Base-by-base conservation (phyloP, 2,797 vertebrate species). In the Lepus townsendii region DNA sequence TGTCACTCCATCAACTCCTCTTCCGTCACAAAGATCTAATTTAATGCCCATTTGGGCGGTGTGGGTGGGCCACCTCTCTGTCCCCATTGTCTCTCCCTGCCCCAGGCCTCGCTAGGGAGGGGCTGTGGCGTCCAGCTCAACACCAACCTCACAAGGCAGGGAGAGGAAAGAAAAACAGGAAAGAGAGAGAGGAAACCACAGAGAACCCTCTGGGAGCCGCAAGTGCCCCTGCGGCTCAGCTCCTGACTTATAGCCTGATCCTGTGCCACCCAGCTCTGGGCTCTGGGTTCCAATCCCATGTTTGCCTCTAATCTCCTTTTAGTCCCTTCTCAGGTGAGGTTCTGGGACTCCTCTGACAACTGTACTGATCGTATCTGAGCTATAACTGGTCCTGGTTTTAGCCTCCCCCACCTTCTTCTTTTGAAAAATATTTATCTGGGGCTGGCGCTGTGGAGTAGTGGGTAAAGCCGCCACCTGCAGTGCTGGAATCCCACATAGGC, bases 11-110 rank as follows among this genome's bases (percentile, higher is more conserved):
- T 38, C 47, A 52, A 6, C 22, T 80, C 16, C 30, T 83, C 16
- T 89, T n/a, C 42, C 50, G 65, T 71, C 17, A 50, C 78, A 12
- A 62, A 38, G 66, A 83, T 84, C 75, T 79, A 83, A 73, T 91
- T 54, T 26, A 50, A 68, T 60, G 72, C 42, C 77, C 24, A 50
- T 42, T 60, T 83, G 26, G 60, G 66, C 42, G 8, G 63, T 27
- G 50, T 13, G 13, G 38, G 26, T 47, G 30, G 27, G 16, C 32
- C 7, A 16, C 30, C 6, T n/a, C 57, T 85, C 26, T 30, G 9
- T 54, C 63, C 11, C 6, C 12, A 22, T 14, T 32, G 30, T 50
- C 72, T 69, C 22, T 60, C 14, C 4, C 77, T 73, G n/a, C 20
- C 30, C 19, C 32, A 27, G 75, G 7, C 35, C 57, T 50, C 12